These are phyloP conservation scores for Pachymerium ferrugineum DNA, from an alignment of 2,888 invertebrate genomes.

Conservation along the genomic window DNA sequence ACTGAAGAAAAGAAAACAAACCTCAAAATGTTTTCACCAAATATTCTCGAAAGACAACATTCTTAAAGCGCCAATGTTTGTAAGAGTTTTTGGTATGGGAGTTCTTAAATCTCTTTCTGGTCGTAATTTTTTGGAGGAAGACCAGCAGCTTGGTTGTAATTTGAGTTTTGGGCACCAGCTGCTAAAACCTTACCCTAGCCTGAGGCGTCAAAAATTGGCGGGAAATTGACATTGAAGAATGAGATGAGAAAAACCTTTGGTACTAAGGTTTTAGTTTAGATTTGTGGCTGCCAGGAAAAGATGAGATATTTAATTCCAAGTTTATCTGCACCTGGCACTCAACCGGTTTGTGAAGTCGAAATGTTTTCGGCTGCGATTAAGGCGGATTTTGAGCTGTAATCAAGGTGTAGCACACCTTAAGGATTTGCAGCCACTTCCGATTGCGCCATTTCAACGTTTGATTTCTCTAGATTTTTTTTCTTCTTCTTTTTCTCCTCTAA, in stretches of 20 bases:
- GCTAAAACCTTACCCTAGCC: background rate
- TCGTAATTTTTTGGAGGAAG: too few species aligned
- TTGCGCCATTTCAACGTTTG: background rate
- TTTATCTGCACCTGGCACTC: slow-evolving; percentile 21
- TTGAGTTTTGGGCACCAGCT: slow-evolving; percentile 16
- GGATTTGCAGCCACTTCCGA: too few species aligned
- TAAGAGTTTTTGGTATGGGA: too few species aligned
- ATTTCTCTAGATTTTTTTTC: background rate
- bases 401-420: background rate
- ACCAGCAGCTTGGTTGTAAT: background rate
- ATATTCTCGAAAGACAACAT: too few species aligned
- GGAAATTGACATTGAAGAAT: slow-evolving; percentile 22
- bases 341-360: background rate
- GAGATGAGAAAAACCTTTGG: background rate
- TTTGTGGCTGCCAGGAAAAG: background rate
- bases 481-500: background rate
- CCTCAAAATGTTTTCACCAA: too few species aligned
- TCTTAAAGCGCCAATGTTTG: too few species aligned
- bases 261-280: background rate
- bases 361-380: background rate
- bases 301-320: slow-evolving; percentile 3
- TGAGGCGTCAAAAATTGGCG: slow-evolving; percentile 7
- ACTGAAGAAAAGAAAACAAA: too few species aligned
- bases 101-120: too few species aligned
- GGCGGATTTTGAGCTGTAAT: background rate